Percentiles rank a stretch among this genome's conserved stretches.
Evolutionary conservation across 2,888 invertebrate species (phyloP).

Genomic region (Andrena haemorrhoa): DNA sequence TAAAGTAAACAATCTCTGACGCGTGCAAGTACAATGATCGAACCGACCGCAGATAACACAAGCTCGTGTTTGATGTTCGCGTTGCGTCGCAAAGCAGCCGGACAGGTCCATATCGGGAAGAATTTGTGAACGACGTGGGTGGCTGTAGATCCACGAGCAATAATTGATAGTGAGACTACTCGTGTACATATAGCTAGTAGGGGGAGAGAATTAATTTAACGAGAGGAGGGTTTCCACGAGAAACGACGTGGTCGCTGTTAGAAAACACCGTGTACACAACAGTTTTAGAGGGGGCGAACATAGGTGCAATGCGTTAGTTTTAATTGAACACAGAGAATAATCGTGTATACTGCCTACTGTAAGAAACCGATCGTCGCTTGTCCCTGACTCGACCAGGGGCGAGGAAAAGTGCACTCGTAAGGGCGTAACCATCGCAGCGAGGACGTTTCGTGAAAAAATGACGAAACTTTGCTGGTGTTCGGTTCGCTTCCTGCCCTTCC

Average conservation of each 20-base stretch:
- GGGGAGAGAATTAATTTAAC: constrained; percentile 21
- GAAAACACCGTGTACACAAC: constrained; percentile 59
- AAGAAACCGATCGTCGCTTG: constrained; percentile 39
- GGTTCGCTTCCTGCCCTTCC: background rate
- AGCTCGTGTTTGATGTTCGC: background rate
- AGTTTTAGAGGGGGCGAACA: constrained; percentile 42
- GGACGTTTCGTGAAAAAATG: constrained; percentile 55
- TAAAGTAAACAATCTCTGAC: constrained; percentile 14
- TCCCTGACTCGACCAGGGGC: constrained; percentile 21
- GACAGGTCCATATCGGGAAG: too few relatives aligned
- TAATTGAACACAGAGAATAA: constrained; percentile 51
- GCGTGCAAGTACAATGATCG: background rate
- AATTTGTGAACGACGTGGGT: constrained; percentile 3
- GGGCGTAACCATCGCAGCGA: constrained; percentile 11
- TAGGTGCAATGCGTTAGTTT: constrained; percentile 64
- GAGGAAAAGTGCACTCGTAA: constrained; percentile 30
- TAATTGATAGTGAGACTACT: constrained; percentile 62
- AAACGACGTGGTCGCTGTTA: constrained; percentile 59
- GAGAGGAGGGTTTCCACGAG: constrained; percentile 23
- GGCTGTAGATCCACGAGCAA: constrained; percentile 62
- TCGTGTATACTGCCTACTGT: constrained; percentile 54
- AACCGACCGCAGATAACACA: background rate
- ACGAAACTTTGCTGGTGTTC: constrained; percentile 20
- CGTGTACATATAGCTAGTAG: constrained; percentile 53
- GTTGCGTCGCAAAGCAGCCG: background rate